These are phyloP conservation scores for Betta splendens DNA, from an alignment of 2,797 vertebrate genomes.

Conservation along the genomic window DNA sequence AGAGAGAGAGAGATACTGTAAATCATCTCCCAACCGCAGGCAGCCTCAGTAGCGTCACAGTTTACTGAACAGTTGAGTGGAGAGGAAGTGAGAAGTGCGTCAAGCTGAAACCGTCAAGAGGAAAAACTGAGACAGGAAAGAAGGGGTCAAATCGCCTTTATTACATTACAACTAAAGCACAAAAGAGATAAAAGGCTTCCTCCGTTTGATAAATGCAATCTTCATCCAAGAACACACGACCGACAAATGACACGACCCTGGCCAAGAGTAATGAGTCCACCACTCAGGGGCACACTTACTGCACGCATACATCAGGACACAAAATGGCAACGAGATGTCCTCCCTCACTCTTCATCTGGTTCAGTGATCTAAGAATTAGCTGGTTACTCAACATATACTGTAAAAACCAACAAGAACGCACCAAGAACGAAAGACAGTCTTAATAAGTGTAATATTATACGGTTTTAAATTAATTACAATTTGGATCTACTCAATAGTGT, in stretches of 20 bases:
- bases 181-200: no score
- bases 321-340: neutral
- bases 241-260: conserved; percentile 32
- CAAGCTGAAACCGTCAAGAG: conserved; percentile 59
- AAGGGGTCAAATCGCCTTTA: conserved; percentile 20
- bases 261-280: conserved; percentile 11
- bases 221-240: conserved; percentile 35
- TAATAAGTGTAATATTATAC: no score
- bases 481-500: neutral
- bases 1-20: conserved; percentile 48
- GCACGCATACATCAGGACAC: conserved; percentile 4
- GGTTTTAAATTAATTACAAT: neutral
- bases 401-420: no score
- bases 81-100: conserved; percentile 61
- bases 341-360: no score
- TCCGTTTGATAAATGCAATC: conserved; percentile 21
- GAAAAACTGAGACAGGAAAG: conserved; percentile 35
- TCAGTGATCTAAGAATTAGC: conserved; percentile 1
- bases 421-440: no score
- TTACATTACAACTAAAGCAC: conserved; percentile 10
- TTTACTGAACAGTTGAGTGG: conserved; percentile 58
- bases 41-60: conserved; percentile 59
- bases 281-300: conserved; percentile 21
- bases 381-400: no score
- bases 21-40: conserved; percentile 63